Base-by-base conservation (phyloP, 2,888 invertebrate genomes). In the Ischnus inquisitorius region DNA sequence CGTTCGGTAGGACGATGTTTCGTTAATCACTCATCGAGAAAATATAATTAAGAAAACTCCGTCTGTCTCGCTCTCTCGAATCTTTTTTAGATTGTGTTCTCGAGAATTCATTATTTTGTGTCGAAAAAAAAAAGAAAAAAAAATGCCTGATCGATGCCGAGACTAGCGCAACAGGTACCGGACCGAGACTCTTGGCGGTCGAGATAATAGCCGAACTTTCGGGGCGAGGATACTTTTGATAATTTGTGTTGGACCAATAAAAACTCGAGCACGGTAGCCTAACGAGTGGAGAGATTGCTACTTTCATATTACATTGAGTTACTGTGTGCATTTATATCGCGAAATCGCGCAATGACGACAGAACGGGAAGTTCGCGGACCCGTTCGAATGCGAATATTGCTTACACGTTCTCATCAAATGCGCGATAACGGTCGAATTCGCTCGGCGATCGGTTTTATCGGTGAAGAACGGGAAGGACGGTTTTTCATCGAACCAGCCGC, bases 401-500 rank as follows among this genome's bases (percentile, higher is more conserved):
- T 3, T 22, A 41, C 2, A 62, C 22, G 1, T n/a, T 69, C 16
- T n/a, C 76, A 85, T 86, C 85, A 67, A 83, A 72, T 57, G 16
- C 69, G 64, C 82, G 85, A 84, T 83, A 51, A 79, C 74, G 65
- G 67, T 60, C 82, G 77, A 68, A 82, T 77, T 74, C 74, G 57
- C 68, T 51, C 69, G 80, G 69, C 22, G 12, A 28, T 10, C 28
- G 72, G 43, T 43, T 51, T 76, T 76, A 81, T 81, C 75, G 51
- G 85, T 72, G 83, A 8, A 34, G 34, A 34, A 34, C 4, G 34
- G 34, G 34, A 8, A 34, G 2, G 85, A 84, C 69, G 85, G 74
- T 62, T 84, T 87, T 86, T 85, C 87, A 88, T 89, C 88, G 86
- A 89, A 88, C 41, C 72, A 75, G 76, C 82, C 79, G 60, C 68